phyloP scores from a whole-genome alignment of 2,797 vertebrate genomes.

The Oceanodroma leucorhoa region DNA sequence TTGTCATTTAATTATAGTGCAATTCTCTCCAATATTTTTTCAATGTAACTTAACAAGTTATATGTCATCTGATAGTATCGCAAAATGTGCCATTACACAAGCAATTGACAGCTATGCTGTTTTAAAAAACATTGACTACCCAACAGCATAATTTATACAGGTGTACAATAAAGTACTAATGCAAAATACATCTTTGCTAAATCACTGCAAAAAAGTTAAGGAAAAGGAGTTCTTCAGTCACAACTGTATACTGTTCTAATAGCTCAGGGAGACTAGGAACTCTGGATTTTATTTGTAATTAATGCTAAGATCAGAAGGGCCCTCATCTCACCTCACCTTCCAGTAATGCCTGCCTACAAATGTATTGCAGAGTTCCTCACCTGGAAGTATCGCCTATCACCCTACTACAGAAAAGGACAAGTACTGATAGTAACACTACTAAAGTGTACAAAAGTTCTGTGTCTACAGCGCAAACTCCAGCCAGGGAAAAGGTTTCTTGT shows the following conservation, averaged over 20 bases:
- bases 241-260: background rate
- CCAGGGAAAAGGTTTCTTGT: background rate
- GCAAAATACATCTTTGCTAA: slow-evolving; percentile 1
- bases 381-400: too few species aligned
- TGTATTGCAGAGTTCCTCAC: background rate
- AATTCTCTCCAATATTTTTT: slow-evolving; percentile 46
- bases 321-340: background rate
- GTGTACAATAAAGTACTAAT: background rate
- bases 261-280: background rate
- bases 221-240: background rate
- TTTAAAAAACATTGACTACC: slow-evolving; percentile 70
- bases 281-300: background rate
- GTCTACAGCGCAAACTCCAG: background rate
- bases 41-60: slow-evolving; percentile 56
- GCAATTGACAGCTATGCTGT: slow-evolving; percentile 39
- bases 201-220: background rate
- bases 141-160: slow-evolving; percentile 51
- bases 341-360: background rate
- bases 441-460: background rate
- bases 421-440: background rate
- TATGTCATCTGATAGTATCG: slow-evolving; percentile 46
- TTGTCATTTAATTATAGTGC: slow-evolving; percentile 71
- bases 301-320: background rate
- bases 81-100: slow-evolving; percentile 52
- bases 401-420: background rate